A percentile compares a stretch with the other conserved stretches of the same genome.
phyloP scores from a whole-genome alignment of 2,797 vertebrate genomes.

The Apogon hyalosoma region DNA sequence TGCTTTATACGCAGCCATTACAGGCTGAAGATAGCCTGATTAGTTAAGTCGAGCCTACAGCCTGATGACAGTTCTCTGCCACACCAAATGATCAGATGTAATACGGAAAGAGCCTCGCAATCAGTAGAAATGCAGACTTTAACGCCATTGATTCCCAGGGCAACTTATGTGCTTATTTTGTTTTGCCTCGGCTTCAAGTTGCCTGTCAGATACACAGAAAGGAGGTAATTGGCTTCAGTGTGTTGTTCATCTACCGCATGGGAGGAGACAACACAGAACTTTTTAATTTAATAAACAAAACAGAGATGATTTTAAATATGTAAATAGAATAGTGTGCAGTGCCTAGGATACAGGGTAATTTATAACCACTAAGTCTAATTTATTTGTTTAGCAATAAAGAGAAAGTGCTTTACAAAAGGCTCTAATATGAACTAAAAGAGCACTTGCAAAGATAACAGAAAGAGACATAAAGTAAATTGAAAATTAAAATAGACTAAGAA shows the following conservation, averaged over 20 bases:
- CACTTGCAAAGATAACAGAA: constrained; percentile 1
- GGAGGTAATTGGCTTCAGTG: constrained; percentile 59
- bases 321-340: constrained; percentile 18
- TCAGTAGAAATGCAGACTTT: constrained; percentile 49
- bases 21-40: constrained; percentile 61
- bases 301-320: constrained; percentile 30
- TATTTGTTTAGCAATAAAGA: constrained; percentile 9
- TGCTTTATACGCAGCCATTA: constrained; percentile 65
- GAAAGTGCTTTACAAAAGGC: constrained; percentile 7
- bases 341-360: background rate
- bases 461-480: background rate
- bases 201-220: constrained; percentile 43
- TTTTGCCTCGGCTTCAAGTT: constrained; percentile 42
- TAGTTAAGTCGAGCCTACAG: constrained; percentile 64
- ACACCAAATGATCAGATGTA: constrained; percentile 42
- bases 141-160: constrained; percentile 45
- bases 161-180: constrained; percentile 36
- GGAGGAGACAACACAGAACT: constrained; percentile 9
- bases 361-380: background rate
- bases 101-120: constrained; percentile 45
- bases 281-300: constrained; percentile 38
- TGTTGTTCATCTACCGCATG: constrained; percentile 20
- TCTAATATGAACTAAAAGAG: background rate
- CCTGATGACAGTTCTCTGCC: constrained; percentile 33
- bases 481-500: constrained; percentile 2